These are phyloP conservation scores for Equus quagga DNA, from an alignment of 2,113 vertebrate species.

Conservation along the genomic window DNA sequence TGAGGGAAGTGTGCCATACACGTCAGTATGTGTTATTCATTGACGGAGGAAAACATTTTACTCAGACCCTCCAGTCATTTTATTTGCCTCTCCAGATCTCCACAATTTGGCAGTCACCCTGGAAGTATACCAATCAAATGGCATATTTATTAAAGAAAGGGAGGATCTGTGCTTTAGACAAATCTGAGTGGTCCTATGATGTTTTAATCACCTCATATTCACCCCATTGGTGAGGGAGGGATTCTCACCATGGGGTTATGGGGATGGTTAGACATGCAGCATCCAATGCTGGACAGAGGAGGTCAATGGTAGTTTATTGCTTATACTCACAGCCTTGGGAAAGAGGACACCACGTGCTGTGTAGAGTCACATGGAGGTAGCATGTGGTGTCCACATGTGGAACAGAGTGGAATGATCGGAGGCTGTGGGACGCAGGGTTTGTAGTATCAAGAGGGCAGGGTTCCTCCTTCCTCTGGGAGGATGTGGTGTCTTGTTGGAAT, in stretches of 20 bases:
- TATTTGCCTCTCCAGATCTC: not conserved
- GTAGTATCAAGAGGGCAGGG: not conserved
- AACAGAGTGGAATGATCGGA: not conserved
- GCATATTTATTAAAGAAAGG: not conserved
- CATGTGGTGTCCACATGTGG: not conserved
- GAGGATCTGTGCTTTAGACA: not conserved
- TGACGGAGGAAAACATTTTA: not conserved
- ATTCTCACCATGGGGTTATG: not conserved
- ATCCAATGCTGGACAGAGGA: not conserved
- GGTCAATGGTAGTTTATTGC: not conserved
- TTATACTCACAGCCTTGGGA: not conserved
- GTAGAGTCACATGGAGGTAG: too few species aligned
- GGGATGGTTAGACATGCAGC: not conserved
- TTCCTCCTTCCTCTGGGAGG: not conserved
- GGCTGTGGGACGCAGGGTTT: not conserved
- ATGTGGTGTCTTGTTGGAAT: not conserved
- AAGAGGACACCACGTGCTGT: not conserved
- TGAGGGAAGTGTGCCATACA: not conserved
- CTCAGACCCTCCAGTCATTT: not conserved
- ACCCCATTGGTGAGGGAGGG: not conserved
- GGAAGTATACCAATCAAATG: not conserved
- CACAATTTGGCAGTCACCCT: not conserved
- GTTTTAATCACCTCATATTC: not conserved
- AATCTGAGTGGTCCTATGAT: not conserved
- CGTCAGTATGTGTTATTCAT: not conserved